Conservation (phyloP, 2,113 vertebrate species). For the Mohoua ochrocephala region DNA sequence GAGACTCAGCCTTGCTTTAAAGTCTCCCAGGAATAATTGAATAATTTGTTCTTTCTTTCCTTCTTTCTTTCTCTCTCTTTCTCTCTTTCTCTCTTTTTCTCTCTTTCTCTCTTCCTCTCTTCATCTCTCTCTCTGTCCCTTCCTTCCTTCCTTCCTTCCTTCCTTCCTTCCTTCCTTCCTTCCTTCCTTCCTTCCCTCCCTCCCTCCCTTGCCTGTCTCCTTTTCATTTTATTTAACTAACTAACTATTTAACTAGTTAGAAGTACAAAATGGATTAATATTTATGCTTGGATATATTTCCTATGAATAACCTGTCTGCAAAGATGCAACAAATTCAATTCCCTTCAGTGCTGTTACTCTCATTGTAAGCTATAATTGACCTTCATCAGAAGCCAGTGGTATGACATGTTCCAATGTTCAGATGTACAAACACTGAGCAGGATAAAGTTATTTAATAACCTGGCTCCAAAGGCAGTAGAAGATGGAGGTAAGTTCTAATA, state of each 20-base stretch:
- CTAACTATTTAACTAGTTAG: background rate
- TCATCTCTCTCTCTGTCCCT: too few species aligned
- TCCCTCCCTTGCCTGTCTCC: fast-evolving
- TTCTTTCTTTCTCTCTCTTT: too few species aligned
- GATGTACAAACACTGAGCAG: background rate
- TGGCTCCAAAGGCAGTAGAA: background rate
- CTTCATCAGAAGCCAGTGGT: background rate
- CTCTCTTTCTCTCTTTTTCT: background rate
- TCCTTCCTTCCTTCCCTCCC: too few species aligned
- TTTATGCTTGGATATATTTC: background rate
- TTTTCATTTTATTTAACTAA: background rate
- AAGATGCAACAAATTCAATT: background rate
- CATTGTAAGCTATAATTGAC: background rate
- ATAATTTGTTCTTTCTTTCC: background rate
- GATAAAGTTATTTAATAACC: background rate
- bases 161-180: too few species aligned
- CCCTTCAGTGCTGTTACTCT: background rate
- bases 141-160: background rate
- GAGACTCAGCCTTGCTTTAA: background rate
- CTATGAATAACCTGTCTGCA: background rate
- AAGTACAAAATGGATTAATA: background rate
- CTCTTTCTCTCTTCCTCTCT: too few species aligned
- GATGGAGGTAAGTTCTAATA: background rate
- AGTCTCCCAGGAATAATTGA: background rate
- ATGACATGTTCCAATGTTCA: background rate